These are phyloP conservation scores for Phengaris alcon DNA, from an alignment of 2,888 invertebrate species.

Conservation along the genomic window DNA sequence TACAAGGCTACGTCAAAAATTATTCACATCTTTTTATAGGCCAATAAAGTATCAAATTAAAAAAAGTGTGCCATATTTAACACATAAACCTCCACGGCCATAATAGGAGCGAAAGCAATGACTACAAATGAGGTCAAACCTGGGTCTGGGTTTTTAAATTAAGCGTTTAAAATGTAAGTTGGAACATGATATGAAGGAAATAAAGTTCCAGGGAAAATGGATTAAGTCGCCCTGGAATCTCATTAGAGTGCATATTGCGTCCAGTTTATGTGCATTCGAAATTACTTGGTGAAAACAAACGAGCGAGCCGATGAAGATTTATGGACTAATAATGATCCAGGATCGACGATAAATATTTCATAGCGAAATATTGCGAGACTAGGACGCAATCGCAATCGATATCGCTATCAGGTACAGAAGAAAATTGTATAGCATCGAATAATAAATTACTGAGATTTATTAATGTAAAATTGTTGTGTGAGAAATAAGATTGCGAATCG, in stretches of 20 bases:
- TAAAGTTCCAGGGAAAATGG: constrained; percentile 37
- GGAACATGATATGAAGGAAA: constrained; percentile 38
- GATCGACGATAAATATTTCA: constrained; percentile 16
- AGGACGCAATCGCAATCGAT: neutral
- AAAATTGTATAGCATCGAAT: neutral
- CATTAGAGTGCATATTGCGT: constrained; percentile 38
- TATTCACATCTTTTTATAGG: constrained; percentile 2
- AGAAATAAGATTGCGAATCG: neutral
- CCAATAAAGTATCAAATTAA: constrained; percentile 14
- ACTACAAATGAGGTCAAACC: constrained; percentile 36
- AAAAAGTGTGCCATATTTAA: constrained; percentile 23
- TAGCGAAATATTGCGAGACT: constrained; percentile 4
- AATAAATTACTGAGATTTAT: neutral
- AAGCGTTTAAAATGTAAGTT: constrained; percentile 38
- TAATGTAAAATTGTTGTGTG: neutral
- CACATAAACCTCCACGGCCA: constrained; percentile 20
- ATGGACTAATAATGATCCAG: constrained; percentile 25
- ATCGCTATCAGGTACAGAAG: neutral
- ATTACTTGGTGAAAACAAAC: constrained; percentile 35
- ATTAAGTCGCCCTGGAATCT: constrained; percentile 38
- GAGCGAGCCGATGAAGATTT: constrained; percentile 32
- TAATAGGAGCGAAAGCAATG: constrained; percentile 34
- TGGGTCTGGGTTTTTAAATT: constrained; percentile 35
- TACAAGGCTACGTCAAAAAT: neutral
- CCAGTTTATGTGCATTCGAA: constrained; percentile 36